These are phyloP conservation scores for Polyodon spathula DNA, from an alignment of 2,113 vertebrate genomes.

Conservation along the genomic window DNA sequence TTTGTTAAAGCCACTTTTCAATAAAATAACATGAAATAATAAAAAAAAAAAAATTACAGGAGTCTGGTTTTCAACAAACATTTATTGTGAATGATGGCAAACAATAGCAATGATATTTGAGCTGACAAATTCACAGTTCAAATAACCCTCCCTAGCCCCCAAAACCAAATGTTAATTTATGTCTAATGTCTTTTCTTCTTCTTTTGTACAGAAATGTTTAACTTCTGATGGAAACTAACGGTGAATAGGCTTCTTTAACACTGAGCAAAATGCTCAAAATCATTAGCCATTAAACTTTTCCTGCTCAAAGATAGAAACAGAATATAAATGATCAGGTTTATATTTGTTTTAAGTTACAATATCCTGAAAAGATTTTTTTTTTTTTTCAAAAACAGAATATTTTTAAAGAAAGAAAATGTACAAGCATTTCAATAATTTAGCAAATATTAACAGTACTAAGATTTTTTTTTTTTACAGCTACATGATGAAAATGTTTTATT, in stretches of 20 bases:
- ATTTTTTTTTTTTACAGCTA: slow-evolving; percentile 46
- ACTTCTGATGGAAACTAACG: slow-evolving; percentile 31
- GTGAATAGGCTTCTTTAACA: slow-evolving; percentile 47
- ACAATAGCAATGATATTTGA: slow-evolving; percentile 43
- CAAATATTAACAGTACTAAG: slow-evolving; percentile 39
- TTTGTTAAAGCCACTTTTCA: too few species aligned
- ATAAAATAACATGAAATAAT: background rate
- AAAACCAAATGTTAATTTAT: slow-evolving; percentile 13
- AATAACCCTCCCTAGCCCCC: slow-evolving; percentile 18
- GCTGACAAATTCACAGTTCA: slow-evolving; percentile 39
- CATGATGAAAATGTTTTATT: slow-evolving; percentile 23
- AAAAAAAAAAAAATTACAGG: background rate
- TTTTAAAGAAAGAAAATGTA: slow-evolving; percentile 42
- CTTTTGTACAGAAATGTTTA: slow-evolving; percentile 47
- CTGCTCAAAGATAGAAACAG: slow-evolving; percentile 38
- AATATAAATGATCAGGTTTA: slow-evolving; percentile 36
- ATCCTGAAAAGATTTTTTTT: slow-evolving; percentile 17
- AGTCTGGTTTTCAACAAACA: slow-evolving; percentile 40
- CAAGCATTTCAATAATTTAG: slow-evolving; percentile 49
- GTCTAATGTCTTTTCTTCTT: slow-evolving; percentile 30
- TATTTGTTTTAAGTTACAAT: slow-evolving; percentile 29
- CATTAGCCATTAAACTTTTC: slow-evolving; percentile 51
- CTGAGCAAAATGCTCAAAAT: slow-evolving; percentile 29
- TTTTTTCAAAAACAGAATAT: slow-evolving; percentile 30
- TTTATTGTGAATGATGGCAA: slow-evolving; percentile 62